phyloP scores from a whole-genome alignment of 2,113 vertebrate genomes.

The Odocoileus hemionus region DNA sequence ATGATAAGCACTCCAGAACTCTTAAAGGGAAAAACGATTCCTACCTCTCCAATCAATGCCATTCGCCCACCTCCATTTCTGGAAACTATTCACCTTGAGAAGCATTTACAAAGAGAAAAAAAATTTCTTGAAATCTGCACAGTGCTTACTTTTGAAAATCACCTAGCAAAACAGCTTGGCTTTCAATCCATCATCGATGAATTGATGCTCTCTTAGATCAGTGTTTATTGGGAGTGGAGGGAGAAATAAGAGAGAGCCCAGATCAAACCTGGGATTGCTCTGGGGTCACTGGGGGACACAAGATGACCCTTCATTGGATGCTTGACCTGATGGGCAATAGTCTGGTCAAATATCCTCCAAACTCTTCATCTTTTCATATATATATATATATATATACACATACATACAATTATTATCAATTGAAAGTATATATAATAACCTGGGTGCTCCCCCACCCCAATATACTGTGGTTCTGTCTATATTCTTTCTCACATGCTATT shows the following conservation, averaged over 20 bases:
- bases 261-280: neutral
- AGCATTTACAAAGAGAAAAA: neutral
- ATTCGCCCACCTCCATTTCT: neutral
- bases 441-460: neutral
- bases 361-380: neutral
- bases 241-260: neutral
- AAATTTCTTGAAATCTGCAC: slow-evolving; percentile 10
- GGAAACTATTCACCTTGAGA: neutral
- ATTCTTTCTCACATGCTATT: neutral
- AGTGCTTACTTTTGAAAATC: slow-evolving; percentile 26
- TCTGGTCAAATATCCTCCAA: neutral
- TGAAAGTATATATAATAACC: neutral
- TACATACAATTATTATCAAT: neutral
- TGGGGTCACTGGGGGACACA: neutral
- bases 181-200: neutral
- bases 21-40: neutral
- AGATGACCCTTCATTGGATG: neutral
- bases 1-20: neutral
- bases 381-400: neutral
- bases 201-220: neutral
- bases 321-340: neutral
- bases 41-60: neutral
- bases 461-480: neutral
- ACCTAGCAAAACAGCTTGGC: neutral
- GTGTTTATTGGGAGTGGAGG: neutral